Percentiles rank a stretch among this genome's conserved stretches.
phyloP scores from a whole-genome alignment of 2,113 vertebrate genomes.

The Entosphenus tridentatus region DNA sequence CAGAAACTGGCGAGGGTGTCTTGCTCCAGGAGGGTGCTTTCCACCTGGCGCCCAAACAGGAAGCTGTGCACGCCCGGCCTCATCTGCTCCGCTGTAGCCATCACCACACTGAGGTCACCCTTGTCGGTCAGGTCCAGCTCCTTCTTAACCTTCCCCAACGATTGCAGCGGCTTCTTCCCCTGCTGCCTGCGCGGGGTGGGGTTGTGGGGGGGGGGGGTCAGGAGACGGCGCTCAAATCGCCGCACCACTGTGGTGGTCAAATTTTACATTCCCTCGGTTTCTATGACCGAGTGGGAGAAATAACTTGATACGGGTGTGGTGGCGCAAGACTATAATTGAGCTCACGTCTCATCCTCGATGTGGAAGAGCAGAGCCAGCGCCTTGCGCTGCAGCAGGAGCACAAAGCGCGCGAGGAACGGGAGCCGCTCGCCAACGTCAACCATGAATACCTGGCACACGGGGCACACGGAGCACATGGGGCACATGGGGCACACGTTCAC shows the following conservation, averaged over 20 bases:
- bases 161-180: slow-evolving; percentile 74
- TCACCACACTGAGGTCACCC: slow-evolving; percentile 78
- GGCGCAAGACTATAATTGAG: slow-evolving; percentile 10
- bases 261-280: too few species aligned
- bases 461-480: too few species aligned
- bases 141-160: slow-evolving; percentile 58
- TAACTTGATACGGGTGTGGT: too few species aligned
- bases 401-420: slow-evolving; percentile 73
- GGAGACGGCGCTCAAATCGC: too few species aligned
- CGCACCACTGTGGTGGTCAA: too few species aligned
- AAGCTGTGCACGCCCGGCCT: slow-evolving; percentile 75
- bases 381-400: slow-evolving; percentile 81
- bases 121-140: slow-evolving; percentile 72
- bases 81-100: slow-evolving; percentile 90
- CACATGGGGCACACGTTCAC: too few species aligned
- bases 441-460: too few species aligned
- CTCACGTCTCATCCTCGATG: slow-evolving; percentile 95
- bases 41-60: slow-evolving; percentile 34
- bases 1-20: too few species aligned
- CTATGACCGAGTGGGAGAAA: too few species aligned
- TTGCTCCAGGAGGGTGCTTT: too few species aligned
- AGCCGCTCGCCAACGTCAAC: slow-evolving; percentile 19
- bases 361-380: slow-evolving; percentile 84
- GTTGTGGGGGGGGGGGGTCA: too few species aligned
- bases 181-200: slow-evolving; percentile 37